phyloP scores from a whole-genome alignment of 2,888 invertebrate genomes.

The Tuberolachnus salignus region DNA sequence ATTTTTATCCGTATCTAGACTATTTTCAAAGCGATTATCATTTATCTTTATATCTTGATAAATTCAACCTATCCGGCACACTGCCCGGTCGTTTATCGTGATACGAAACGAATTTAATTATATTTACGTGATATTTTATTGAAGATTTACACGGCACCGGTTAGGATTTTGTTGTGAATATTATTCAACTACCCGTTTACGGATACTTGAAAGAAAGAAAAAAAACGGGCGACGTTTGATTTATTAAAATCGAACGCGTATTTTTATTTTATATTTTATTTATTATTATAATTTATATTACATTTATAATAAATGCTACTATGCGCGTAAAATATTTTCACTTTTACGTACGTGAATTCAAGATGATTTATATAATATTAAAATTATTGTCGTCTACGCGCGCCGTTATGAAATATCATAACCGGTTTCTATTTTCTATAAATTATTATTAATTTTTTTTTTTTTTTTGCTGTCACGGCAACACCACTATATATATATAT shows the following conservation, averaged over 20 bases:
- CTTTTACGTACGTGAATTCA: slow-evolving; percentile 31
- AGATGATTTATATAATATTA: slow-evolving; percentile 36
- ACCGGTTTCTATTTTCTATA: slow-evolving; percentile 33
- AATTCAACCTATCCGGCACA: too few relatives aligned
- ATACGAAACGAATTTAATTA: too few relatives aligned
- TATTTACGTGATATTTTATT: slow-evolving; percentile 46
- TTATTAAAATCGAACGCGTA: slow-evolving; percentile 19
- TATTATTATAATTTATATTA: too few relatives aligned
- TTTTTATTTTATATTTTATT: background rate
- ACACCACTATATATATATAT: too few relatives aligned
- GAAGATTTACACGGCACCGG: background rate
- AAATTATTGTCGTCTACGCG: slow-evolving; percentile 20
- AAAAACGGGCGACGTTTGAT: background rate
- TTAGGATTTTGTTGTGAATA: background rate
- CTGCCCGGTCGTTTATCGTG: too few relatives aligned
- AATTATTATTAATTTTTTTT: background rate
- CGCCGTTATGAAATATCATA: slow-evolving; percentile 14
- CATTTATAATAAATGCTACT: too few relatives aligned
- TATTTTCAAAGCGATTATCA: too few relatives aligned
- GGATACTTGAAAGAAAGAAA: too few relatives aligned
- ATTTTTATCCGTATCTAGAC: too few relatives aligned
- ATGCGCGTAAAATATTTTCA: slow-evolving; percentile 8
- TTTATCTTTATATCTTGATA: too few relatives aligned
- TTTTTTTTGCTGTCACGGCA: background rate
- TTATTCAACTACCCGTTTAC: background rate